These are phyloP conservation scores for Diadromus collaris DNA, from an alignment of 2,888 invertebrate species.

Conservation along the genomic window DNA sequence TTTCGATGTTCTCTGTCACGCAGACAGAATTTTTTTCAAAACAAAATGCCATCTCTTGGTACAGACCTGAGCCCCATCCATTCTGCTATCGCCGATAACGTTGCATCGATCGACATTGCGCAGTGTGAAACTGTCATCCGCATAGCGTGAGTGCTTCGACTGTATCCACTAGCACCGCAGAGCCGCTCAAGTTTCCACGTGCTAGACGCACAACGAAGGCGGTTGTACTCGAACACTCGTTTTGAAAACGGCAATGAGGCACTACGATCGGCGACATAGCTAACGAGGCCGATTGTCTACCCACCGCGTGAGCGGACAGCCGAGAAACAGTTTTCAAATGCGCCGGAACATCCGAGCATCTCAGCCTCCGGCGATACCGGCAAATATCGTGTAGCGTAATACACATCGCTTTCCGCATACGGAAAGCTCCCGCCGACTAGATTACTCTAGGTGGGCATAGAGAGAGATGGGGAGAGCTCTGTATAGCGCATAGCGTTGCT, in stretches of 20 bases:
- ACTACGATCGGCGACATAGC: conserved; percentile 36
- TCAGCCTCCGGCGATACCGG: conserved; percentile 17
- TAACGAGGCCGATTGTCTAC: conserved; percentile 57
- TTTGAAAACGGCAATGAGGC: conserved; percentile 28
- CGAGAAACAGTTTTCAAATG: conserved; percentile 40
- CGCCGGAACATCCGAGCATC: conserved; percentile 13
- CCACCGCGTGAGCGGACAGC: conserved; percentile 36
- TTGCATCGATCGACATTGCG: neutral
- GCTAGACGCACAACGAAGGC: conserved; percentile 16
- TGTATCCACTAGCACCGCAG: neutral
- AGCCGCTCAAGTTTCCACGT: conserved; percentile 14
- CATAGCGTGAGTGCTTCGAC: conserved; percentile 20
- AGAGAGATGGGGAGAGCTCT: conserved; percentile 11
- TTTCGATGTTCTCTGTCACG: neutral
- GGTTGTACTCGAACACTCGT: conserved; percentile 19
- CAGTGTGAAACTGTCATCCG: neutral
- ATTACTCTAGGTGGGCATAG: conserved; percentile 27
- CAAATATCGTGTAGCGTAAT: conserved; percentile 30
- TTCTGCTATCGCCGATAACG: neutral
- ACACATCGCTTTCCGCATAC: conserved; percentile 38
- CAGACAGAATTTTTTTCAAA: neutral
- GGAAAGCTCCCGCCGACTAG: conserved; percentile 40
- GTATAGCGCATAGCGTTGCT: conserved; percentile 44
- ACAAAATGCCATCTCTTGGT: neutral
- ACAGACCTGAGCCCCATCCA: neutral